Base-by-base conservation (phyloP, 2,888 invertebrate species). In the Acanthacorydalis orientalis region DNA sequence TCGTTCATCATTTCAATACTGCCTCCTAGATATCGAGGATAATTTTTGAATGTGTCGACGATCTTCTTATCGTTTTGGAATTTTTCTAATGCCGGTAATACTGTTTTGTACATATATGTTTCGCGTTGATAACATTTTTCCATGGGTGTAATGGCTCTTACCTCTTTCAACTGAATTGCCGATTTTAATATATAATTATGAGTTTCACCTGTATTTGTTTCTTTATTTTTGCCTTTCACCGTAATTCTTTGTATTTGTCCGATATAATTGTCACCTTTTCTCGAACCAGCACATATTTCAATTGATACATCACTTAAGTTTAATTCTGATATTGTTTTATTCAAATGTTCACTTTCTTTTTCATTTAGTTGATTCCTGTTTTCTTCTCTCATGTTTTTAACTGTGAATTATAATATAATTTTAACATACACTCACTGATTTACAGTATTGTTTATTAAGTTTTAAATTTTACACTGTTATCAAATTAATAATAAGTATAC, bases 1-100 rank as follows among this genome's bases (percentile, higher is more conserved):
- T 59, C 60, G 15, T 49, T 15, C n/a, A 7, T 33, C 7, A 43
- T 14, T 10, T 11, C 32, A 9, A 12, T 16, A 8, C 38, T 31
- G 11, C 6, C 12, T 9, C 9, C 32, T 33, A 32, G 32, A n/a
- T 16, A 37, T 15, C 44, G 23, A 14, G 44, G 44, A 44, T 33
- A 31, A n/a, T 32, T 39, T 31, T 16, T n/a, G 11, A 47, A 43
- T 14, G 14, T 8, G 16, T 43, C 32, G 11, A 34, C 4, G 7
- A 46, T 16, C 11, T 41, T 39, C 43, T 32, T 35, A 23, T 43
- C 12, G 4, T 11, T 8, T 44, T 48, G 48, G 10, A 48, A 37
- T 37, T 43, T n/a, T 16, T 48, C 16, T 14, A 48, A 44, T 12
- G 31, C n/a, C 33, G 48, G 48, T 33, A 48, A 33, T 12, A 44